These are phyloP conservation scores for Pandemis cinnamomeana DNA, from an alignment of 2,888 invertebrate genomes.

Conservation along the genomic window DNA sequence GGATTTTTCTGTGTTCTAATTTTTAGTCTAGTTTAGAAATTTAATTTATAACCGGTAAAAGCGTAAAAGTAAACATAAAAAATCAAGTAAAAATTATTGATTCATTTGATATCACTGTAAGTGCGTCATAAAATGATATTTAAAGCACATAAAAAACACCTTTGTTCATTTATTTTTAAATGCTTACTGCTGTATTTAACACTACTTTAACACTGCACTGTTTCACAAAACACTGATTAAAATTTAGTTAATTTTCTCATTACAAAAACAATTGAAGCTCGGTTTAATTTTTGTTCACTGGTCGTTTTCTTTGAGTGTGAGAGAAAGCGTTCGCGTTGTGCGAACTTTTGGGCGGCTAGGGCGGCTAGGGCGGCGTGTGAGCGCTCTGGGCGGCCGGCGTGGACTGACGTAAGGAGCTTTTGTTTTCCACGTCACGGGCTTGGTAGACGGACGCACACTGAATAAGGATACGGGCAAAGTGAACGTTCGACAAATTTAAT, in stretches of 20 bases:
- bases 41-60: too few species aligned
- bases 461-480: too few species aligned
- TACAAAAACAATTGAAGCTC: constrained; percentile 1
- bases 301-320: not conserved
- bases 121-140: not conserved
- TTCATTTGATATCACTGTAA: too few species aligned
- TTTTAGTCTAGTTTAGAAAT: too few species aligned
- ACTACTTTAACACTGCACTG: not conserved
- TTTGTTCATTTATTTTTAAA: not conserved
- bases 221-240: constrained; percentile 2
- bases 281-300: not conserved
- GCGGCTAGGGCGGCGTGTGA: constrained; percentile 22
- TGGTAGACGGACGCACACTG: not conserved
- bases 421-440: not conserved
- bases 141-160: not conserved
- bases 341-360: constrained; percentile 6
- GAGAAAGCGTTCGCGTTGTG: not conserved
- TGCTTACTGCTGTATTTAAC: not conserved
- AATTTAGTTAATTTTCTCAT: not conserved
- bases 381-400: constrained; percentile 28
- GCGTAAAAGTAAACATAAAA: too few species aligned
- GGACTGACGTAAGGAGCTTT: constrained; percentile 14
- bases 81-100: too few species aligned
- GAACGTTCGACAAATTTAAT: too few species aligned
- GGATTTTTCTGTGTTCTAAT: too few species aligned